phyloP scores from a whole-genome alignment of 2,797 vertebrate genomes.

The Manis crassicaudata region DNA sequence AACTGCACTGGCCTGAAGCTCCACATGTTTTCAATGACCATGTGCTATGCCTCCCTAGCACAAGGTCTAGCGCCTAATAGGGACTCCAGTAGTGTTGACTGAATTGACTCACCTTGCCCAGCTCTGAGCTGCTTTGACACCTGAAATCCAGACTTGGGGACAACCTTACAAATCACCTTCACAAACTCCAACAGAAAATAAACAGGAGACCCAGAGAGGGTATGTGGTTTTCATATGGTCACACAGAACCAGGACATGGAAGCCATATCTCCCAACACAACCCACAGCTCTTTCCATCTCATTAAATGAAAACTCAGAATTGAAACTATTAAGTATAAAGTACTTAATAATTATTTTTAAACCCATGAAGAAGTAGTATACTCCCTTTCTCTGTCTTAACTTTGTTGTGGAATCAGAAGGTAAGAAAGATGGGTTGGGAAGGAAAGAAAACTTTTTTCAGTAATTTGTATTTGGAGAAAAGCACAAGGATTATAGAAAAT shows the following conservation, averaged over 20 bases:
- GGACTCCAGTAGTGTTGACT: background rate
- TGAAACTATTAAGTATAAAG: background rate
- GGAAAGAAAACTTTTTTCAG: conserved; percentile 45
- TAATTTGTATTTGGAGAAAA: conserved; percentile 53
- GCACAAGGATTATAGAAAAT: conserved; percentile 53
- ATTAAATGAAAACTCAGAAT: conserved; percentile 38
- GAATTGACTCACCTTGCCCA: background rate
- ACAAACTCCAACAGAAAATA: background rate
- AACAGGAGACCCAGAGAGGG: background rate
- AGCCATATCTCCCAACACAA: background rate
- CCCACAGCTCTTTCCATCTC: background rate
- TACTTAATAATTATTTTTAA: conserved; percentile 46
- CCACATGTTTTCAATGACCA: background rate
- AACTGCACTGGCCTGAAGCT: background rate
- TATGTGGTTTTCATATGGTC: background rate
- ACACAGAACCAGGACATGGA: background rate
- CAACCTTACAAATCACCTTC: background rate
- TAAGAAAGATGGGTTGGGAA: background rate
- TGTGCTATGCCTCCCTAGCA: background rate
- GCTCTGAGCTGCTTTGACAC: background rate
- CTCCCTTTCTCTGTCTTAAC: background rate
- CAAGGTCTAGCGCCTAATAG: background rate
- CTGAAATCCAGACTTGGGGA: background rate
- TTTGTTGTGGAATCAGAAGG: background rate
- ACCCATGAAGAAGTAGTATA: background rate